A percentile compares a stretch with the other conserved stretches of the same genome.
Evolutionary conservation across 2,888 invertebrate genomes (phyloP).

Genomic region (Drosophila recens): DNA sequence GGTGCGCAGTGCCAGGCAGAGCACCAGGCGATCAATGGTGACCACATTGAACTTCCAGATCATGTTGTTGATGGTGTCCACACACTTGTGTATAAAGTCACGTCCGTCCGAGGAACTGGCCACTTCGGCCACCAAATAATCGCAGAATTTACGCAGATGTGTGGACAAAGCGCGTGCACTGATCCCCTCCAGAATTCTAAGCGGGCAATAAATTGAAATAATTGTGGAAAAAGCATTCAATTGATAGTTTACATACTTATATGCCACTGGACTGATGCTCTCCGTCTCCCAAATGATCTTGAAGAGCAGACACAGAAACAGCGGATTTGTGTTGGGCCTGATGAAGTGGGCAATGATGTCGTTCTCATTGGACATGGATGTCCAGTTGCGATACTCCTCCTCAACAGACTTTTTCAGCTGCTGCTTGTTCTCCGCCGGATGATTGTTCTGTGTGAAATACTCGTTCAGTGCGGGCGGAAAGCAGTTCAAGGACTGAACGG

Average conservation of each 20-base stretch:
- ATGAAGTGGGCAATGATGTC: conserved; percentile 98
- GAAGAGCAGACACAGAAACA: conserved; percentile 97
- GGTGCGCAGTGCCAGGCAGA: conserved; percentile 95
- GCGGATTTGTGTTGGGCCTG: conserved; percentile 94
- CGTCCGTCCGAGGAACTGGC: conserved; percentile 94
- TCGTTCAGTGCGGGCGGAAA: conserved; percentile 96
- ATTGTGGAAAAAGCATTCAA: too few relatives aligned
- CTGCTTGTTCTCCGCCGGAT: conserved; percentile 95
- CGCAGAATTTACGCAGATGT: conserved; percentile 97
- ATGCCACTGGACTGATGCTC: conserved; percentile 96
- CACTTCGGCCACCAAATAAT: conserved; percentile 97
- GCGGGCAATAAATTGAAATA: conserved; percentile 41
- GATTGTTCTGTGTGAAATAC: conserved; percentile 94
- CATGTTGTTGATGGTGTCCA: conserved; percentile 97
- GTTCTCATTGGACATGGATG: conserved; percentile 98
- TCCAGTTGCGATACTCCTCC: conserved; percentile 98
- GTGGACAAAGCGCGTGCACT: conserved; percentile 96
- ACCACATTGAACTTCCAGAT: conserved; percentile 99
- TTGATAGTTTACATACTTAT: conserved; percentile 88
- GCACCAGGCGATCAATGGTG: conserved; percentile 95
- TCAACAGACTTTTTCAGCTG: conserved; percentile 96
- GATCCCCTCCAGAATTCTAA: conserved; percentile 95
- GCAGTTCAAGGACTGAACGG: conserved; percentile 95
- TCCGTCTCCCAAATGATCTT: conserved; percentile 98
- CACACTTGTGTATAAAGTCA: conserved; percentile 96